A percentile compares a stretch with the other conserved stretches of the same genome.
phyloP scores from a whole-genome alignment of 2,113 vertebrate genomes.

The Furnarius figulus region DNA sequence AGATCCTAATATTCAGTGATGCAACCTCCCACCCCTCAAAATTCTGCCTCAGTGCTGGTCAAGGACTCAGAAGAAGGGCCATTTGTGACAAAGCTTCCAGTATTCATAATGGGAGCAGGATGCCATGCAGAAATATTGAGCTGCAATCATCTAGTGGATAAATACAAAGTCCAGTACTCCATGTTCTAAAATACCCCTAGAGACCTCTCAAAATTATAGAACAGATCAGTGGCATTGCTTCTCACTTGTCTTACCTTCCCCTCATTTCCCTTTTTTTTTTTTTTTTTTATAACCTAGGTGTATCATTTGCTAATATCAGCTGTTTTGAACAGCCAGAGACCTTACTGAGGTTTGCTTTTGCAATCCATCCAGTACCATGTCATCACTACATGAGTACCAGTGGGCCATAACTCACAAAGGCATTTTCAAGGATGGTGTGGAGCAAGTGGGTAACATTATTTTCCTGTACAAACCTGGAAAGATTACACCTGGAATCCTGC shows the following conservation, averaged over 20 bases:
- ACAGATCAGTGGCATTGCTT: background rate
- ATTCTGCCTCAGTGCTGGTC: background rate
- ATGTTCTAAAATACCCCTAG: background rate
- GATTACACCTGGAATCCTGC: constrained; percentile 36
- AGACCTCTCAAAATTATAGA: background rate
- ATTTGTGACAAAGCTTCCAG: background rate
- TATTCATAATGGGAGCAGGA: background rate
- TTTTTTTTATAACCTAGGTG: background rate
- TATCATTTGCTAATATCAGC: background rate
- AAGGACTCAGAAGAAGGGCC: background rate
- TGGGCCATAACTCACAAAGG: background rate
- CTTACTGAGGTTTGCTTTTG: background rate
- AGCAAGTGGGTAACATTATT: background rate
- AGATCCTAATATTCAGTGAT: background rate
- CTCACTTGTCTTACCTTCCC: background rate
- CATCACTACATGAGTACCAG: background rate
- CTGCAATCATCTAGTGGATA: background rate
- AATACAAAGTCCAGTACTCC: background rate
- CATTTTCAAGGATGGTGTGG: background rate
- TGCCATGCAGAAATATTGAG: background rate
- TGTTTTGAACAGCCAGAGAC: background rate
- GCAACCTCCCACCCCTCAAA: background rate
- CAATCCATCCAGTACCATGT: background rate
- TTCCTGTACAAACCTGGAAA: background rate
- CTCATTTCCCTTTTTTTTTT: background rate